Evolutionary conservation across 2,888 invertebrate genomes (phyloP), one percentile per base, ranked within the genome.

Genomic region (Cosmia pyralina): DNA sequence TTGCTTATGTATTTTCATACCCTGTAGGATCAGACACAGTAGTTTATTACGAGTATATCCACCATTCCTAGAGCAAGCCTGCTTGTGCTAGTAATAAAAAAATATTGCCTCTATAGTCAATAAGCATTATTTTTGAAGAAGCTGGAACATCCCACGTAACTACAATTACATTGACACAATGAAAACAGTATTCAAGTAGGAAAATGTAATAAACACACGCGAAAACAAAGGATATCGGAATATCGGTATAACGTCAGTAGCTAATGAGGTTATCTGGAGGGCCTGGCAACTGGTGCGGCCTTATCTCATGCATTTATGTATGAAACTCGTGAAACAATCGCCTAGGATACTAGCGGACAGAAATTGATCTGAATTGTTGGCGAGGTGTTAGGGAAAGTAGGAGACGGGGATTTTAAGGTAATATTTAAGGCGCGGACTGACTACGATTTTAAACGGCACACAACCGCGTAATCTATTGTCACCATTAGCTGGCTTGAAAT

Each of bases 201-300:
- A 60, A 59, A 55, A 50, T 44, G 34, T 69, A 50, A 76, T 76
- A 50, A 76, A 41, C 17, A 69, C 41, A 57, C 55, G 28, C 34
- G 4, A 69, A 76, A 62, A 69, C 13, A 41, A 44, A 44, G 68
- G 38, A 55, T 81, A 80, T 69, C 50, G n/a, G 62, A n/a, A 48
- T 71, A 80, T 68, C 70, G 70, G 55, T 63, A 68, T 17, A 64
- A 44, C 71, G 74, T 48, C 75, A 59, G 75, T 64, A 71, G 71
- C 60, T 80, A 82, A 82, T 57, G 73, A 74, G 83, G 83, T 76
- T 82, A 82, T 82, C 80, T 82, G 10, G 65, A 76, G 76, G 62
- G 79, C 53, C 69, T 13, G 70, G 48, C 62, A 59, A 79, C 62
- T 75, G 60, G 55, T 48, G 41, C 46, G 63, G 67, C n/a, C 72